These are phyloP conservation scores for Chondrosia reniformis DNA, from an alignment of 37 sponge, comb jelly and placozoan genomes.

Conservation along the genomic window DNA sequence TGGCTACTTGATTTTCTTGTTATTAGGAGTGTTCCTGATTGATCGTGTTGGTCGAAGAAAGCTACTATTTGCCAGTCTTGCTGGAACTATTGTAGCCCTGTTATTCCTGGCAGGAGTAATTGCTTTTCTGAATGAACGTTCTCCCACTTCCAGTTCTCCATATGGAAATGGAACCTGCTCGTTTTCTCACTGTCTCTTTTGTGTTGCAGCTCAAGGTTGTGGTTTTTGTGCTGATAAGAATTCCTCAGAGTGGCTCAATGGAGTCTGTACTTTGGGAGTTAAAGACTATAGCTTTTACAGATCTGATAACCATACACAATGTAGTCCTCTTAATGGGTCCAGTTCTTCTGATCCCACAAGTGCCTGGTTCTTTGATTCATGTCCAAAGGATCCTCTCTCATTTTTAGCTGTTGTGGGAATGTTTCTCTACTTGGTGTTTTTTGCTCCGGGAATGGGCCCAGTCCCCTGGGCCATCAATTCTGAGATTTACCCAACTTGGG, in stretches of 20 bases:
- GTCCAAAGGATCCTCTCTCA: slow-evolving; percentile 47
- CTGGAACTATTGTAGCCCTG: slow-evolving; percentile 58
- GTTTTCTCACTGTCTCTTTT: slow-evolving; percentile 50
- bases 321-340: not conserved
- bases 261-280: slow-evolving; percentile 44
- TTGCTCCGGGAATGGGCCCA: slow-evolving; percentile 94
- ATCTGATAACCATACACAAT: no score
- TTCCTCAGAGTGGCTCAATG: not conserved
- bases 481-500: slow-evolving; percentile 98
- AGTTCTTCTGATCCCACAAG: not conserved
- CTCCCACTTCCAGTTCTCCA: slow-evolving; percentile 19
- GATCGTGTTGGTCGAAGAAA: slow-evolving; percentile 83
- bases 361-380: slow-evolving; percentile 34
- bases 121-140: slow-evolving; percentile 24
- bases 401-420: slow-evolving; percentile 64
- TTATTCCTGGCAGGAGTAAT: slow-evolving; percentile 53
- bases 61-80: slow-evolving; percentile 67
- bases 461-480: slow-evolving; percentile 94
- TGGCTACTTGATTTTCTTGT: slow-evolving; percentile 78
- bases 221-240: slow-evolving; percentile 66
- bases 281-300: no score
- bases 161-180: slow-evolving; percentile 21
- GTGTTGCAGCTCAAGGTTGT: slow-evolving; percentile 73
- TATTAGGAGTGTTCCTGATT: slow-evolving; percentile 67
- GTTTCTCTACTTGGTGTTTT: slow-evolving; percentile 82